A percentile compares a stretch with the other conserved stretches of the same genome.
Evolutionary conservation across 2,888 invertebrate genomes (phyloP).

Genomic region (Elysia crispata): DNA sequence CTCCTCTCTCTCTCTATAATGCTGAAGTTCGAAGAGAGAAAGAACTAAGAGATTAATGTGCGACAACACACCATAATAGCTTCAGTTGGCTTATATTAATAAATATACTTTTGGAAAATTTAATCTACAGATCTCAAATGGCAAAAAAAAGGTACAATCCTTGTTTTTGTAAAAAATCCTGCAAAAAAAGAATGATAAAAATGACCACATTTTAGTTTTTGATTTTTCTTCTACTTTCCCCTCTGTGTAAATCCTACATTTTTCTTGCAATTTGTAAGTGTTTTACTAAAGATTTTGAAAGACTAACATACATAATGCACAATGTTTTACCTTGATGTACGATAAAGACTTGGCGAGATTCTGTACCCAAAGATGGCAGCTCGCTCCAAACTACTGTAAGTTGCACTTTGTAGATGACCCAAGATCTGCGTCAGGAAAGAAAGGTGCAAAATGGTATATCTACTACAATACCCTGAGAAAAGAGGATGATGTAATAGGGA

Average conservation of each 20-base stretch:
- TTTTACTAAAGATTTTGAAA: too few species aligned
- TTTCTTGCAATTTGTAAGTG: too few species aligned
- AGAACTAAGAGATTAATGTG: background rate
- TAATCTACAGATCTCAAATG: background rate
- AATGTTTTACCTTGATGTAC: slow-evolving; percentile 86
- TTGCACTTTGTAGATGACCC: slow-evolving; percentile 93
- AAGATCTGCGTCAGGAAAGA: slow-evolving; percentile 96
- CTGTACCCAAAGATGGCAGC: slow-evolving; percentile 95
- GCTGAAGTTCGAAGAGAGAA: slow-evolving; percentile 63
- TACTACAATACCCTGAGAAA: slow-evolving; percentile 91
- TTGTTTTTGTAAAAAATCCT: too few species aligned
- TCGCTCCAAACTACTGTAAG: slow-evolving; percentile 99
- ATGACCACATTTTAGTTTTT: background rate
- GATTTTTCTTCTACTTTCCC: too few species aligned
- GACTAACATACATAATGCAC: too few species aligned
- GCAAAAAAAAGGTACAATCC: background rate
- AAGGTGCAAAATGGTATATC: slow-evolving; percentile 99
- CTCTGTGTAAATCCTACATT: too few species aligned
- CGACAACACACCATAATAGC: too few species aligned
- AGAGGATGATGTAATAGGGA: background rate
- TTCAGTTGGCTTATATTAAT: background rate
- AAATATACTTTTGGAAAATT: background rate
- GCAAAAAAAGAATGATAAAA: too few species aligned
- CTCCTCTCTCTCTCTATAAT: too few species aligned
- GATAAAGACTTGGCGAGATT: slow-evolving; percentile 97